phyloP scores from a whole-genome alignment of 2,888 invertebrate genomes.

The Clunio marinus region DNA sequence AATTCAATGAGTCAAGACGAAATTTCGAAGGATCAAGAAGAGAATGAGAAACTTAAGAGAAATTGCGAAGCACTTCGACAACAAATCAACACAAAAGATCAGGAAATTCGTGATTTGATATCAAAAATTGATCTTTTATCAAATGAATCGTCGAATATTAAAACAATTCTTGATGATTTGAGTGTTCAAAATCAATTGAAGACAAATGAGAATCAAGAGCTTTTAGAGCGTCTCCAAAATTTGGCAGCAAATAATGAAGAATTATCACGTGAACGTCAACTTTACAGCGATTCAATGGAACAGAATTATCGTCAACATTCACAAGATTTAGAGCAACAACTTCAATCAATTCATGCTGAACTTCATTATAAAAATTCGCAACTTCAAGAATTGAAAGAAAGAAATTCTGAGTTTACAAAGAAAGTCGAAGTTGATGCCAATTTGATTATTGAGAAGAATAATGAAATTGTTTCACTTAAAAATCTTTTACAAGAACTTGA shows the following conservation, averaged over 20 bases:
- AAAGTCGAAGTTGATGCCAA: slow-evolving; percentile 40
- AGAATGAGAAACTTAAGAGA: slow-evolving; percentile 40
- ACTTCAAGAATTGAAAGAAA: slow-evolving; percentile 48
- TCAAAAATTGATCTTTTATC: slow-evolving; percentile 41
- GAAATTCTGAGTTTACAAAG: slow-evolving; percentile 43
- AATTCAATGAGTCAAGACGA: slow-evolving; percentile 39
- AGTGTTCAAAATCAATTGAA: slow-evolving; percentile 40
- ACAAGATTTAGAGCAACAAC: slow-evolving; percentile 40
- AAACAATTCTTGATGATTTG: slow-evolving; percentile 40
- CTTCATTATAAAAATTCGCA: slow-evolving; percentile 49
- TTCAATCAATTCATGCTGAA: slow-evolving; percentile 41
- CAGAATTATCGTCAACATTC: slow-evolving; percentile 39
- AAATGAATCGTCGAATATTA: slow-evolving; percentile 41
- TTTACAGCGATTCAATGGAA: slow-evolving; percentile 37
- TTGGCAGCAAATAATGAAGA: slow-evolving; percentile 40
- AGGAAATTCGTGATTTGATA: slow-evolving; percentile 40
- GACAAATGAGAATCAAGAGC: slow-evolving; percentile 42
- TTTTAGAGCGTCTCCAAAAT: slow-evolving; percentile 42
- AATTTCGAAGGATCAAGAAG: slow-evolving; percentile 41
- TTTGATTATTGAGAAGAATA: slow-evolving; percentile 44
- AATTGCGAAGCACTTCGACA: slow-evolving; percentile 39
- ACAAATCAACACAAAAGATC: slow-evolving; percentile 40
- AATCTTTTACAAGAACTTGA: slow-evolving; percentile 50
- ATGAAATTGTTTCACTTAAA: slow-evolving; percentile 45
- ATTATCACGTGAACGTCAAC: slow-evolving; percentile 40